A percentile compares a stretch with the other conserved stretches of the same genome.
Conservation (phyloP, 2,888 invertebrate genomes). For the Euplexia lucipara region DNA sequence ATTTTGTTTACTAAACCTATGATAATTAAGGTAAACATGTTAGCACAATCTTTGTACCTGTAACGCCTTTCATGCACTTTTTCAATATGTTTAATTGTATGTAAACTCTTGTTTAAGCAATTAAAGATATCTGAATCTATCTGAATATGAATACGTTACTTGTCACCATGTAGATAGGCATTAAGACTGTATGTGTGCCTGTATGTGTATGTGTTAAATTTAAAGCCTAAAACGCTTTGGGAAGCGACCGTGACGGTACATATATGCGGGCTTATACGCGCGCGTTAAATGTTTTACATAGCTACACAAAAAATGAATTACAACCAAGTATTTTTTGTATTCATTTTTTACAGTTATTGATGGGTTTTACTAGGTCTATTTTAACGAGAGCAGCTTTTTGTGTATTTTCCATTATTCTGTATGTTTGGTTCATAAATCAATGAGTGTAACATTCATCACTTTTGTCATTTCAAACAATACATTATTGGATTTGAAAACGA, state of each 20-base stretch:
- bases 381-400: slow-evolving; percentile 32
- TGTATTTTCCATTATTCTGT: slow-evolving; percentile 29
- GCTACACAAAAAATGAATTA: too few relatives aligned
- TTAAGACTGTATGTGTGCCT: too few relatives aligned
- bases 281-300: slow-evolving; percentile 27
- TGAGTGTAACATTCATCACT: slow-evolving; percentile 6
- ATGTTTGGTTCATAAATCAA: slow-evolving; percentile 34
- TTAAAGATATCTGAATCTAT: too few relatives aligned
- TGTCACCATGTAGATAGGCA: too few relatives aligned
- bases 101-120: too few relatives aligned
- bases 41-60: too few relatives aligned
- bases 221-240: slow-evolving; percentile 11
- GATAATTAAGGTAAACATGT: too few relatives aligned
- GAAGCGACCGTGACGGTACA: slow-evolving; percentile 45
- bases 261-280: slow-evolving; percentile 22
- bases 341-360: slow-evolving; percentile 46
- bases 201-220: slow-evolving; percentile 18
- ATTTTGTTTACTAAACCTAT: too few relatives aligned
- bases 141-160: too few relatives aligned
- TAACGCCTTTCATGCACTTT: too few relatives aligned
- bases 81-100: too few relatives aligned
- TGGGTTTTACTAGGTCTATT: slow-evolving; percentile 36
- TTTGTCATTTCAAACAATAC: slow-evolving; percentile 29
- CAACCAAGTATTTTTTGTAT: slow-evolving; percentile 32
- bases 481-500: slow-evolving; percentile 32